Evolutionary conservation across 2,888 invertebrate genomes (phyloP).

Genomic region (Phoronis australis): DNA sequence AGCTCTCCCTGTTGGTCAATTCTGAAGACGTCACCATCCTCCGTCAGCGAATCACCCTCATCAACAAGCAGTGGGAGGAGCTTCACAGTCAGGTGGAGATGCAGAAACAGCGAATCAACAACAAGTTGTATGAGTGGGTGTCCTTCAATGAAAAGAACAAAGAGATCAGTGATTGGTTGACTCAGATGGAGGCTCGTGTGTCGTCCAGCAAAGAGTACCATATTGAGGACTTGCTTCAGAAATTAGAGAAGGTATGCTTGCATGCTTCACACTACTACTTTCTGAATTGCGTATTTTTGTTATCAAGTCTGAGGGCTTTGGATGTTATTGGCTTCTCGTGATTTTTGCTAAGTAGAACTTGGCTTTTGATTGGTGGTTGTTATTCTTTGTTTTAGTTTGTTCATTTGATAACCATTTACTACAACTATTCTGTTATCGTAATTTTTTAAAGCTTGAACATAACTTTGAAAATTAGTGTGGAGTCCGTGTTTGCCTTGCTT

Average conservation of each 20-base stretch:
- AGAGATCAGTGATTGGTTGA: conserved; percentile 36
- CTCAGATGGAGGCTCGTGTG: conserved; percentile 36
- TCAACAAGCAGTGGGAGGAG: conserved; percentile 50
- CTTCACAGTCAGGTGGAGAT: conserved; percentile 32
- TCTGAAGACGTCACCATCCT: conserved; percentile 44
- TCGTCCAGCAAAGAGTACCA: conserved; percentile 33
- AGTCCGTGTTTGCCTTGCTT: too few species aligned
- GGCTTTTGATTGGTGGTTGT: too few species aligned
- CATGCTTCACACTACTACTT: too few species aligned
- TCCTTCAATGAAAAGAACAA: conserved; percentile 28
- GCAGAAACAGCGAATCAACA: conserved; percentile 29
- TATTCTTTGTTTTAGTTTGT: too few species aligned
- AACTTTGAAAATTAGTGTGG: too few species aligned
- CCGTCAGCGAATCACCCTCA: conserved; percentile 39
- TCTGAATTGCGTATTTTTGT: too few species aligned
- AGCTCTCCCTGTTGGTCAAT: conserved; percentile 28
- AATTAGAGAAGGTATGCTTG: conserved; percentile 41
- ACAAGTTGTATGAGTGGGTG: conserved; percentile 35
- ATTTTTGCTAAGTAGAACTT: too few species aligned
- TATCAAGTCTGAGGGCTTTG: too few species aligned
- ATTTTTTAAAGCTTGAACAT: too few species aligned
- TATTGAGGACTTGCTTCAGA: conserved; percentile 43
- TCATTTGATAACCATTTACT: too few species aligned
- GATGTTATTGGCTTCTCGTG: too few species aligned
- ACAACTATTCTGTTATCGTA: too few species aligned